Base-by-base conservation (phyloP, 2,888 invertebrate genomes). In the Lasioglossum zephyrum region DNA sequence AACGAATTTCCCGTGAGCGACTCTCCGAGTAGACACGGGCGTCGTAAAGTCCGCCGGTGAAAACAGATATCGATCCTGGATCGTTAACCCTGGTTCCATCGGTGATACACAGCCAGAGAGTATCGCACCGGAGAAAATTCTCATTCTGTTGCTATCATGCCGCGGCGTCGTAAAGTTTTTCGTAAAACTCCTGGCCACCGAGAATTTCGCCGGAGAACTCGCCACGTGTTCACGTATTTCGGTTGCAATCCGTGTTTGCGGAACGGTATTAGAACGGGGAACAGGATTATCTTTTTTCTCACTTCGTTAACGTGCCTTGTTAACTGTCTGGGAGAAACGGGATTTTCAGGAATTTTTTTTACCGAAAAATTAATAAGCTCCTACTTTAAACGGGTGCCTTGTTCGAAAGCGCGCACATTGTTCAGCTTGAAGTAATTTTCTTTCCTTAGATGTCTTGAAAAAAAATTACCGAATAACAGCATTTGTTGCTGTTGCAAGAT, bases 11-110 rank as follows among this genome's bases (percentile, higher is more conserved):
- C 63, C 75, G 44, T 73, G 47, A 57, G 47, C 60, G 53, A 57
- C 69, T 85, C 41, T 44, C 69, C 74, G 22, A 39, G 73, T 73
- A 41, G 77, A 70, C 39, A 6, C 36, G n/a, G 66, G 36, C 75
- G 73, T 47, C 84, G 80, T 57, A 74, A 75, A 82, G 78, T 85
- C 77, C 70, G 49, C 31, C 66, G 73, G 36, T 47, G 72, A 74
- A 77, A 79, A 53, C 60, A 49, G 83, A 76, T 72, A 77, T 72
- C 86, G 87, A 89, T 86, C 60, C 79, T 22, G 47, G 74, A 72
- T 85, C 87, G 82, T 87, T 82, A 81, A 81, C 60, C 60, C 70
- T 39, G 22, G 66, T 18, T 22, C 39, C 22, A 36, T 69, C 36
- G 66, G 36, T 75, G 53, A 49, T 53, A 44, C 74, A 41, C 39